Base-by-base conservation (phyloP, 2,888 invertebrate genomes). In the Euzetes globulus region DNA sequence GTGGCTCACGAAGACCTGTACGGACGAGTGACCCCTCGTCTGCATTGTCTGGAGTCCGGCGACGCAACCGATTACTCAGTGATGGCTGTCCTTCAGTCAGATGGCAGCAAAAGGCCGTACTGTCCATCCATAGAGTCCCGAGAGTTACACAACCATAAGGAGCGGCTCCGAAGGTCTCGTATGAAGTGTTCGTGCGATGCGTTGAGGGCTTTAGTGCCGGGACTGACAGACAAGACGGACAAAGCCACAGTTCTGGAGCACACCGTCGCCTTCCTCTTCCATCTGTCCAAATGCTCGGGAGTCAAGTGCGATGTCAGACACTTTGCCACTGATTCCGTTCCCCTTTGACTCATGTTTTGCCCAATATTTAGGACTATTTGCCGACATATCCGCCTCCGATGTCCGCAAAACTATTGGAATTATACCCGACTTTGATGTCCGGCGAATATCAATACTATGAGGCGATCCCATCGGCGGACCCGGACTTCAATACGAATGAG, bases 211-310 rank as follows among this genome's bases (percentile, higher is more conserved):
- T 78, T 82, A 11, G 81, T 83, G 1, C 83, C 83, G 47, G 82
- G 82, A 11, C 79, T 83, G 78, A 81, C 80, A 6, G 81, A 81
- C 22, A 82, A 82, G 77, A 82, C 83, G 4, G 83, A 83, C 77
- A 82, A 82, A 72, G 83, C 83, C 13, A 83, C 82, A 13, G 82
- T 82, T 70, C 82, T 83, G 77, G 82, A 83, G 76, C 81, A 81
- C 78, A 81, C 81, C 25, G 82, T 81, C 22, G 78, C 81, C 78
- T 82, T 82, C 77, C 80, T 82, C 17, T 79, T 80, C 63, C 81
- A 80, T 77, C 79, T 82, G n/a, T 81, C 81, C 76, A 73, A 73
- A 15, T 73, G 73, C 22, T 1, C 11, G 17, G 68, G 72, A 17
- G 72, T 72, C 11, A 72, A 52, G 6, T 72, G 72, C 19, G 33